phyloP scores from a whole-genome alignment of 2,888 invertebrate genomes.

The Eupithecia dodoneata region DNA sequence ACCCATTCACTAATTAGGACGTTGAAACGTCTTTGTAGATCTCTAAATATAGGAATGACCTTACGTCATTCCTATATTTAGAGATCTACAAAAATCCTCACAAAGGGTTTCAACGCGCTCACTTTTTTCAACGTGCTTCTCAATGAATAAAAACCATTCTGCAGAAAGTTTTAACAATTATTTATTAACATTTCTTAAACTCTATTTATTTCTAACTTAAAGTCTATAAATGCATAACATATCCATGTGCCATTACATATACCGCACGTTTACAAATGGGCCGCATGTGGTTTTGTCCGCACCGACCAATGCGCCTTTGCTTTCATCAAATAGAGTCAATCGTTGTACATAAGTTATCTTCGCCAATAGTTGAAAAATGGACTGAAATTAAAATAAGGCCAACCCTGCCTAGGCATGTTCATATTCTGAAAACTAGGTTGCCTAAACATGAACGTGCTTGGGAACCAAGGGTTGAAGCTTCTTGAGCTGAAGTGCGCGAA shows the following conservation, averaged over 20 bases:
- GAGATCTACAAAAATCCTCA: not conserved
- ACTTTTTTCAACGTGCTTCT: not conserved
- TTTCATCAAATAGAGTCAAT: not conserved
- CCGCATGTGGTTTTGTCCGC: not conserved
- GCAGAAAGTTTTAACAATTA: constrained; percentile 29
- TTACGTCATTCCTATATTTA: not conserved
- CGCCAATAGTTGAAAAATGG: constrained; percentile 58
- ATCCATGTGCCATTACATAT: not conserved
- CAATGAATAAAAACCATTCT: constrained; percentile 21
- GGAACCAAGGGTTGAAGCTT: constrained; percentile 53
- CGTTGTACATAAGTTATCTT: constrained; percentile 15
- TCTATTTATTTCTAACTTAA: not conserved
- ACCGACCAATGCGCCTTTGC: not conserved
- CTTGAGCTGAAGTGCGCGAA: constrained; percentile 45
- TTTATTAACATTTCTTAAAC: constrained; percentile 29
- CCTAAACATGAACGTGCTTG: constrained; percentile 48
- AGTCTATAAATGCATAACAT: constrained; percentile 31
- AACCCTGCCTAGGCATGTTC: constrained; percentile 48
- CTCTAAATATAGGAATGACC: too few species aligned
- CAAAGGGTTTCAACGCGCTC: constrained; percentile 5
- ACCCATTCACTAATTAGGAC: too few species aligned
- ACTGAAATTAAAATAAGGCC: constrained; percentile 59
- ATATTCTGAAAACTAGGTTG: constrained; percentile 46
- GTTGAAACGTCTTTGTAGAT: too few species aligned
- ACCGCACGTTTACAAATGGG: not conserved